Conservation (phyloP, 35 echinoderm and acorn worm species). For the Chiridota heheva region DNA sequence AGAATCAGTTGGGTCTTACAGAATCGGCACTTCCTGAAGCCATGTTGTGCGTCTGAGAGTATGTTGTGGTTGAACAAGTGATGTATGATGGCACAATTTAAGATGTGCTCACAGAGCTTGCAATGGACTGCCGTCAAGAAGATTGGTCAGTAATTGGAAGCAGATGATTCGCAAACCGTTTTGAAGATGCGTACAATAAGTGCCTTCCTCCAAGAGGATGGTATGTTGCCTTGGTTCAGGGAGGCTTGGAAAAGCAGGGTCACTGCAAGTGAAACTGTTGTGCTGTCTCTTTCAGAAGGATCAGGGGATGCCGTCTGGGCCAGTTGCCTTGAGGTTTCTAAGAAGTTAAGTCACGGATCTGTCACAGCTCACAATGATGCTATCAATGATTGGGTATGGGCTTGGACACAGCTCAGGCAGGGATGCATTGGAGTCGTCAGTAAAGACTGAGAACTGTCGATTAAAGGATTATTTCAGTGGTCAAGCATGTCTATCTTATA, state of each 20-base stretch:
- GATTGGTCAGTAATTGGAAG: constrained; percentile 42
- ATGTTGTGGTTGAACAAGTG: constrained; percentile 14
- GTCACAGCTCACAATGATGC: background rate
- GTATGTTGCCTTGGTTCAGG: constrained; percentile 25
- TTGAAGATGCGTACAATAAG: too few species aligned
- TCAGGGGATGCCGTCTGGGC: constrained; percentile 18
- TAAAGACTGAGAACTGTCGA: constrained; percentile 38
- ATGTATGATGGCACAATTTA: constrained; percentile 37
- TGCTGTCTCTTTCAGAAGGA: constrained; percentile 19
- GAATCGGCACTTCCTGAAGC: constrained; percentile 41
- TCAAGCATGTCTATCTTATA: too few species aligned
- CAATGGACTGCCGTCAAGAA: constrained; percentile 45
- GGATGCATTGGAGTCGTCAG: background rate
- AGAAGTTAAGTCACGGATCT: constrained; percentile 12
- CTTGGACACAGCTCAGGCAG: constrained; percentile 17
- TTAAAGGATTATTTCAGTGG: too few species aligned
- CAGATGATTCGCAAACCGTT: background rate
- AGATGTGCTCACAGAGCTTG: constrained; percentile 50
- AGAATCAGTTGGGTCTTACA: constrained; percentile 47
- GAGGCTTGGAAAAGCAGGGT: constrained; percentile 44
- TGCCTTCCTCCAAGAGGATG: background rate
- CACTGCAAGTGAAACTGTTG: constrained; percentile 6
- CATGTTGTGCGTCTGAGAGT: constrained; percentile 29
- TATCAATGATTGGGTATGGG: background rate
- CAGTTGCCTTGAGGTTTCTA: constrained; percentile 42